phyloP scores from a whole-genome alignment of 1,140 invertebrate genomes.

The Telenomus remus region DNA sequence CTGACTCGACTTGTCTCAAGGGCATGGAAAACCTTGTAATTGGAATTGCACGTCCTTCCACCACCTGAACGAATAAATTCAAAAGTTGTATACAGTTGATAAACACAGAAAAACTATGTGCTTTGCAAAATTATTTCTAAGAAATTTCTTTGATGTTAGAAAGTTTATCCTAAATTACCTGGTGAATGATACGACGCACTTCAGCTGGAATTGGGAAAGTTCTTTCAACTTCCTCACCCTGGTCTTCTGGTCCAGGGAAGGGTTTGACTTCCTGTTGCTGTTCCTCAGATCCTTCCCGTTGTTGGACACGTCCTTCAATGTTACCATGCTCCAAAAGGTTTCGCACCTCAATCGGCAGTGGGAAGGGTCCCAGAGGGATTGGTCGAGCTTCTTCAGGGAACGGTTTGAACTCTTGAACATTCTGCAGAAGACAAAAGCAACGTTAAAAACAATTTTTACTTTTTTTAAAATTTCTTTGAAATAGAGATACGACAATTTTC shows the following conservation, averaged over 20 bases:
- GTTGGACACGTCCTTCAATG: conserved; percentile 65
- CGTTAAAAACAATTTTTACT: conserved; percentile 8
- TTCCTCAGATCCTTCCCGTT: conserved; percentile 61
- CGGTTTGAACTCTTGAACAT: conserved; percentile 67
- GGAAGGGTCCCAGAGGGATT: conserved; percentile 66
- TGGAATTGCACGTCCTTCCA: conserved; percentile 67
- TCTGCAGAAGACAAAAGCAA: conserved; percentile 14
- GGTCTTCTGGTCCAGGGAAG: conserved; percentile 64
- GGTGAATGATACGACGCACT: conserved; percentile 69
- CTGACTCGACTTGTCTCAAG: conserved; percentile 64
- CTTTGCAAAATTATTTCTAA: no score
- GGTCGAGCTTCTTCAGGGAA: conserved; percentile 66
- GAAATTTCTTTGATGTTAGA: background rate
- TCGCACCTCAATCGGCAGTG: conserved; percentile 68
- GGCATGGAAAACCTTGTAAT: conserved; percentile 63
- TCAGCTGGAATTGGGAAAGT: conserved; percentile 67
- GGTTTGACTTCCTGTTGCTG: conserved; percentile 66
- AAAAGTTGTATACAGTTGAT: no score
- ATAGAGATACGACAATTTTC: no score
- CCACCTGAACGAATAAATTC: conserved; percentile 52
- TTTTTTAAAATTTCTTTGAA: no score
- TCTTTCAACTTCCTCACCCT: conserved; percentile 65
- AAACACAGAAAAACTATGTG: no score
- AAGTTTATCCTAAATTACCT: conserved; percentile 35
- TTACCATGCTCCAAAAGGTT: conserved; percentile 70